Evolutionary conservation across 2,113 vertebrate species (phyloP).

Genomic region (Stegostoma tigrinum): DNA sequence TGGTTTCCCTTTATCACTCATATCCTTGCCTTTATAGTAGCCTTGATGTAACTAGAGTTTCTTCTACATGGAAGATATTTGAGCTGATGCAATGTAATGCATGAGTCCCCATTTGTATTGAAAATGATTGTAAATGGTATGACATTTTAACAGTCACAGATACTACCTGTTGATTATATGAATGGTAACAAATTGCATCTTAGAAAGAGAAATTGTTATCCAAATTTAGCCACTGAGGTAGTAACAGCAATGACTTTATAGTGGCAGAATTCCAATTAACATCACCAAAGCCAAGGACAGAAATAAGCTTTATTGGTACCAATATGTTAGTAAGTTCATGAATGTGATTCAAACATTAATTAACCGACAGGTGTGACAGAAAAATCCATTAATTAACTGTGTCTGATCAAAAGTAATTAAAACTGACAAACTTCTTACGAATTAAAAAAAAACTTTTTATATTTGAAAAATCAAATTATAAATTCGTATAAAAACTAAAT

Average conservation of each 20-base stretch:
- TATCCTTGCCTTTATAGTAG: background rate
- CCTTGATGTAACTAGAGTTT: background rate
- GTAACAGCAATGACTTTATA: slow-evolving; percentile 20
- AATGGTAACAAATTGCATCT: slow-evolving; percentile 11
- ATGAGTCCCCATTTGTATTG: background rate
- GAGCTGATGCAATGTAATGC: background rate
- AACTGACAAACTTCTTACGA: background rate
- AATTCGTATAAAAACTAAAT: background rate
- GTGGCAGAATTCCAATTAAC: slow-evolving; percentile 38
- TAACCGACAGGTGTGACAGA: background rate
- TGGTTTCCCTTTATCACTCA: background rate
- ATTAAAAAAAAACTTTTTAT: background rate
- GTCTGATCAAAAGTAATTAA: background rate
- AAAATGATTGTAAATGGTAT: background rate
- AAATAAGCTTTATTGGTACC: background rate
- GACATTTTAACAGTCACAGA: background rate
- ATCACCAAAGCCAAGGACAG: background rate
- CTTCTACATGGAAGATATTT: background rate
- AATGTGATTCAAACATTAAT: slow-evolving; percentile 11
- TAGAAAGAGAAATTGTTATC: background rate
- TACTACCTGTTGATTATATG: slow-evolving; percentile 2
- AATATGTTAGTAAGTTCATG: background rate
- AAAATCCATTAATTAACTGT: background rate
- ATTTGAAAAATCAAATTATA: background rate
- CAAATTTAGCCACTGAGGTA: background rate